phyloP scores from a whole-genome alignment of 2,113 vertebrate genomes.

The Kobus ellipsiprymnus region DNA sequence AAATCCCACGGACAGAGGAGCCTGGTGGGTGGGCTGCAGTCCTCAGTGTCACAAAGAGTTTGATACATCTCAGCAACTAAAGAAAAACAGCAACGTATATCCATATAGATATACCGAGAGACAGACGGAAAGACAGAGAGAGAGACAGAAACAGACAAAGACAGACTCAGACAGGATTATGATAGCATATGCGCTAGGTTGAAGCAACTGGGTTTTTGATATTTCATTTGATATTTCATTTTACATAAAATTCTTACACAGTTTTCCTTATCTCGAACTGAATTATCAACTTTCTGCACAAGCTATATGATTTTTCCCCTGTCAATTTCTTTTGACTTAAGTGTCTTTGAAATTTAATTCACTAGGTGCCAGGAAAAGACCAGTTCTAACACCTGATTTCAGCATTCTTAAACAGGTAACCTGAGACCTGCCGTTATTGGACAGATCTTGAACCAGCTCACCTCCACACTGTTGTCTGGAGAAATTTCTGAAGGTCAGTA shows the following conservation, averaged over 20 bases:
- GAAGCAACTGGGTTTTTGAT: not conserved
- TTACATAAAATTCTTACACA: not conserved
- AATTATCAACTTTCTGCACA: not conserved
- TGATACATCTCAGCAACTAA: not conserved
- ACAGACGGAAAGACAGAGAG: not conserved
- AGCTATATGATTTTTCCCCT: not conserved
- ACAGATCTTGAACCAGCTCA: not conserved
- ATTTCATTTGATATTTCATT: not conserved
- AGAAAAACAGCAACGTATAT: not conserved
- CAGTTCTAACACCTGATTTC: not conserved
- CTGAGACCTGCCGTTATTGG: no score
- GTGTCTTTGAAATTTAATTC: not conserved
- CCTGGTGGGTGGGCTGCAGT: not conserved
- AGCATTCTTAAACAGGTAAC: not conserved
- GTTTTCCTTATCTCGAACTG: not conserved
- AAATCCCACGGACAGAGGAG: not conserved
- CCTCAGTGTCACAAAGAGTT: accelerated
- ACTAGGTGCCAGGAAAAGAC: not conserved
- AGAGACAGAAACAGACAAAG: not conserved
- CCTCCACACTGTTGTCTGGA: not conserved
- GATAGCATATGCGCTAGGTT: no score
- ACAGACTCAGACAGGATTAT: not conserved
- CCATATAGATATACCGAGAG: not conserved
- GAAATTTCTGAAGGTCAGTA: not conserved
- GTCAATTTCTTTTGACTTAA: not conserved